Percentiles rank a stretch among this genome's conserved stretches.
Conservation (phyloP, 1,140 invertebrate genomes). For the Drosophila mayri region DNA sequence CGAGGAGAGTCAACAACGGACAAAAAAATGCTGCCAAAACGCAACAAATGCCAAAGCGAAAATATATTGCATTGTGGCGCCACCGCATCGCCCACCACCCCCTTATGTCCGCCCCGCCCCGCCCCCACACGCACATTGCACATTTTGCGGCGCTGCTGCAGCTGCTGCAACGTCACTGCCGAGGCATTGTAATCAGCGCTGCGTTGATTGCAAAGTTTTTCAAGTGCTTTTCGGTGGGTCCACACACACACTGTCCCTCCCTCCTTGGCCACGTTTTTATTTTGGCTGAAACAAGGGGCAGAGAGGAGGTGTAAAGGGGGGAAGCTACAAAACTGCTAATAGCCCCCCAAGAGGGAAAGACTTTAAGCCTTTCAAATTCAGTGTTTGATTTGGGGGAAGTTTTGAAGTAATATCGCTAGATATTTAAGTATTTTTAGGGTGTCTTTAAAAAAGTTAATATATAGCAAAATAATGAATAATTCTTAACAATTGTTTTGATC, state of each 20-base stretch:
- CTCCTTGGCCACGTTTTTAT: conserved; percentile 31
- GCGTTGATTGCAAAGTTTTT: conserved; percentile 82
- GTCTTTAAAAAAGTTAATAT: not conserved
- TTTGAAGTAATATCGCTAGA: not conserved
- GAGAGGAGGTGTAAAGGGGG: not conserved
- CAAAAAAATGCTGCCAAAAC: conserved; percentile 48
- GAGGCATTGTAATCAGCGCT: conserved; percentile 71
- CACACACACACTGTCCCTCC: not conserved
- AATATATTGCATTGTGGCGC: conserved; percentile 70
- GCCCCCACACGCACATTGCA: conserved; percentile 71
- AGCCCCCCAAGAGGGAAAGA: conserved; percentile 8
- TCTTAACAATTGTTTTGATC: not conserved
- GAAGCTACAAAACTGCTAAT: conserved; percentile 41
- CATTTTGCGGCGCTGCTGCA: conserved; percentile 53
- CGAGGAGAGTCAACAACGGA: conserved; percentile 12
- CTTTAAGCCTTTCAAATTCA: conserved; percentile 11
- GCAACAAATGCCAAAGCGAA: conserved; percentile 75
- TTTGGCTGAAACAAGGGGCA: conserved; percentile 29
- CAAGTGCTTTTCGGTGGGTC: conserved; percentile 60
- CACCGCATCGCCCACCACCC: not conserved
- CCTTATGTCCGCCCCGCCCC: not conserved
- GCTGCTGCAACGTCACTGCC: conserved; percentile 34
- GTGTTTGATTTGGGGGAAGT: not conserved
- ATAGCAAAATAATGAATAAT: not conserved
- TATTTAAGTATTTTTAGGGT: not conserved